A percentile compares a stretch with the other conserved stretches of the same genome.
Evolutionary conservation across 2,113 vertebrate species (phyloP).

Genomic region (Mormyrus iriodes): DNA sequence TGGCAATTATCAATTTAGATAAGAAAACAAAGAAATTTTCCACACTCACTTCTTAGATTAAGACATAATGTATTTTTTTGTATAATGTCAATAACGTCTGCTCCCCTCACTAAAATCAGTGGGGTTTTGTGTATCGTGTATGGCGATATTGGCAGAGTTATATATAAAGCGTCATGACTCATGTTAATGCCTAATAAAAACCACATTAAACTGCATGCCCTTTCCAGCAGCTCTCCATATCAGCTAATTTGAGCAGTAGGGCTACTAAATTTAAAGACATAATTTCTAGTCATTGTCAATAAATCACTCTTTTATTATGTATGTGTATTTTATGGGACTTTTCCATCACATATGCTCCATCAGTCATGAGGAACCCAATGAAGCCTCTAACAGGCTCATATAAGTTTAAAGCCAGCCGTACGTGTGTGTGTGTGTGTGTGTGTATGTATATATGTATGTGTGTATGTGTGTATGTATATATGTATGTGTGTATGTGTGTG

Average conservation of each 20-base stretch:
- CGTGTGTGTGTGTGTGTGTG: no score
- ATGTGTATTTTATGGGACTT: not conserved
- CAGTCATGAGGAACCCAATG: not conserved
- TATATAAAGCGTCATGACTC: not conserved
- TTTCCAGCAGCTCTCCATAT: not conserved
- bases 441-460: no score
- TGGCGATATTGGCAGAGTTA: not conserved
- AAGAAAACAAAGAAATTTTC: not conserved
- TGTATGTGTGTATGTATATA: no score
- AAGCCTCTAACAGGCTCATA: not conserved
- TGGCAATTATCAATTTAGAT: not conserved
- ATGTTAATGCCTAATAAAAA: constrained; percentile 1
- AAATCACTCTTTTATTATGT: not conserved
- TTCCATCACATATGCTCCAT: not conserved
- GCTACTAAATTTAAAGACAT: not conserved
- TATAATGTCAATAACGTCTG: not conserved
- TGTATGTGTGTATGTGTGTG: no score
- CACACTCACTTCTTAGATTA: not conserved
- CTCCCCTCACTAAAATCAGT: not conserved
- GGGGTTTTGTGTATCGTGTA: not conserved
- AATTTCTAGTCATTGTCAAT: constrained; percentile 8
- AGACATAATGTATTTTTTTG: not conserved
- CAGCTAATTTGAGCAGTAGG: not conserved
- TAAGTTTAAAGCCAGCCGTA: not conserved
- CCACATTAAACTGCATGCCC: not conserved